Evolutionary conservation across 1,140 invertebrate species (phyloP).

Genomic region (Brachionus sp.): DNA sequence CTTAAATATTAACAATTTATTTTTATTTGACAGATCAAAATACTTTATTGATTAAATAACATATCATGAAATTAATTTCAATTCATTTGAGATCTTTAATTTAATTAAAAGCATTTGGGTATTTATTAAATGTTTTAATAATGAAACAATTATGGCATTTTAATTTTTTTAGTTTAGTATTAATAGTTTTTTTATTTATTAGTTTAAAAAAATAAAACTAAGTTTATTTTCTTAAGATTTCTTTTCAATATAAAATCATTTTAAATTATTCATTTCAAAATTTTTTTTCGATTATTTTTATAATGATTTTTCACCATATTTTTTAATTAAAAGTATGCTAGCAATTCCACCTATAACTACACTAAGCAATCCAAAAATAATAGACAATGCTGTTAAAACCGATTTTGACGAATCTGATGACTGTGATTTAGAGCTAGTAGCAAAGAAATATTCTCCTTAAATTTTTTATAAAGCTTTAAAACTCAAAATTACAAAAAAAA

Average conservation of each 20-base stretch:
- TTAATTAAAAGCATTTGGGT: background rate
- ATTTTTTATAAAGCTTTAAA: background rate
- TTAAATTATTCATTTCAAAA: background rate
- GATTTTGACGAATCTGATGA: background rate
- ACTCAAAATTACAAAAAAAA: background rate
- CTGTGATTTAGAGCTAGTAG: background rate
- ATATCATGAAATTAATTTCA: background rate
- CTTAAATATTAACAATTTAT: background rate
- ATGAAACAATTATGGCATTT: background rate
- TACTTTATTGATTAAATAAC: background rate
- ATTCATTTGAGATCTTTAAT: background rate
- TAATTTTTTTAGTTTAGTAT: background rate
- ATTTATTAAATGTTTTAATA: background rate
- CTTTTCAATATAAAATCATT: too few species aligned
- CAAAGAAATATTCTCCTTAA: constrained; percentile 29
- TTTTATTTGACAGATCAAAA: background rate
- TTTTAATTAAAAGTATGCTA: constrained; percentile 2
- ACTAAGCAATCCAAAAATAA: constrained; percentile 13
- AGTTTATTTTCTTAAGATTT: too few species aligned
- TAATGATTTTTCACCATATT: background rate
- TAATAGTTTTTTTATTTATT: too few species aligned
- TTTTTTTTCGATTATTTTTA: background rate
- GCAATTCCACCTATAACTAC: background rate
- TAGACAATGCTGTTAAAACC: background rate
- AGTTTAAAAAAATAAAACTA: too few species aligned